These are phyloP conservation scores for Gorsachius goisagi DNA, from an alignment of 2,113 vertebrate genomes.

Conservation along the genomic window DNA sequence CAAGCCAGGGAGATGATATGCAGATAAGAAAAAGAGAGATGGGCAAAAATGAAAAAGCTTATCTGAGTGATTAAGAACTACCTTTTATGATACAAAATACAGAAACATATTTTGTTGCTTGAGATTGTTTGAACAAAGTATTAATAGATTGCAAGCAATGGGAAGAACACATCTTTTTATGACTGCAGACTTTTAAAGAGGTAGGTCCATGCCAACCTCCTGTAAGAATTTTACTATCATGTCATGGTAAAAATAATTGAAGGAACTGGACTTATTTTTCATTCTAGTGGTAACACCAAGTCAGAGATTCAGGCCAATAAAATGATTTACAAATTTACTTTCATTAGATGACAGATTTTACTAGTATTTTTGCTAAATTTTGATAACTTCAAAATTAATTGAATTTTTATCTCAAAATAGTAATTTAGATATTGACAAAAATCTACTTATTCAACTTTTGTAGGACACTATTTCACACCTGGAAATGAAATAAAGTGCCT, in stretches of 20 bases:
- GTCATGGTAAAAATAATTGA: neutral
- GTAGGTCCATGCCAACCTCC: neutral
- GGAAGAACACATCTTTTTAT: neutral
- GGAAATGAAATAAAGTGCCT: neutral
- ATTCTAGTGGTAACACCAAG: neutral
- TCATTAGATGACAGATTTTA: neutral
- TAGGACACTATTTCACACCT: neutral
- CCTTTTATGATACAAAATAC: neutral
- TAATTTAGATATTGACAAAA: neutral
- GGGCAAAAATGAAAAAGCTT: neutral
- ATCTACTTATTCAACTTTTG: neutral
- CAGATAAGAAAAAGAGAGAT: neutral
- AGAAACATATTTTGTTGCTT: neutral
- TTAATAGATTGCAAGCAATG: neutral
- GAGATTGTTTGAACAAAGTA: neutral
- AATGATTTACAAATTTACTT: neutral
- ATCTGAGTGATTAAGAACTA: neutral
- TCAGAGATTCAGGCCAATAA: neutral
- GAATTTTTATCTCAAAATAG: neutral
- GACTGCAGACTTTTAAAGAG: neutral
- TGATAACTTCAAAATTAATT: neutral
- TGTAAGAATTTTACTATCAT: neutral
- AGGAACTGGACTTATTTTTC: neutral
- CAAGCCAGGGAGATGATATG: neutral
- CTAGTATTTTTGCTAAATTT: neutral